Evolutionary conservation across 2,113 vertebrate genomes (phyloP), one percentile per base, ranked within the genome.

Genomic region (Ceratotherium simum): DNA sequence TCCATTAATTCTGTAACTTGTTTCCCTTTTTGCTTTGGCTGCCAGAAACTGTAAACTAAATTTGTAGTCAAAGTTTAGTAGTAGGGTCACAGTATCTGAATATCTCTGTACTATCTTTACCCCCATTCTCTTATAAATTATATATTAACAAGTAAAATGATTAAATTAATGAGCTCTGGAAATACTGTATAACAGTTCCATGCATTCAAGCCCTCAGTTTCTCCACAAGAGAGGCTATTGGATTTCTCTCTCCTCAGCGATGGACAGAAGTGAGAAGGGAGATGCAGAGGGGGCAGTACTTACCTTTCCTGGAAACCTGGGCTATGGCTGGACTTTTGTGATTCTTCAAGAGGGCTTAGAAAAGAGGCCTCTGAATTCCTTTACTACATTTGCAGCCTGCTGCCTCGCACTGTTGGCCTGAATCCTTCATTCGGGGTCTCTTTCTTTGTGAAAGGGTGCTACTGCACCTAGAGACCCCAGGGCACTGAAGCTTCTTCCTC

Each of bases 1-100:
- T 1, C 56, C 16, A 9, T 60, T 90, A 27, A 36, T 72, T 92
- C 58, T 39, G 42, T 65, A 72, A 72, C 39, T n/a, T 76, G 21
- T 56, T 85, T 96, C 31, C 39, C 8, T 23, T 82, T 75, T 73
- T 62, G 60, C 23, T 86, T 58, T 64, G 48, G 27, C 60, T 54
- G 46, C 70, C 9, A 91, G 91, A 92, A 80, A 67, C 56, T 48
- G 10, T 85, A 87, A 89, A 86, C 79, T 60, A 46, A 67, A 25
- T 92, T 69, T 54, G 20, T 75, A 75, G 56, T 39, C 65, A 23
- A 48, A 42, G 33, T 60, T 29, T 42, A 16, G 27, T 60, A 65
- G 88, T 39, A 21, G 70, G 13, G 8, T 46, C 64, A 72, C 10
- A 42, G 18, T 79, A 20, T 67, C 16, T 60, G 60, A 86, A 36